Evolutionary conservation across 1,140 invertebrate genomes (phyloP).

Genomic region (Pollicipes pollicipes): DNA sequence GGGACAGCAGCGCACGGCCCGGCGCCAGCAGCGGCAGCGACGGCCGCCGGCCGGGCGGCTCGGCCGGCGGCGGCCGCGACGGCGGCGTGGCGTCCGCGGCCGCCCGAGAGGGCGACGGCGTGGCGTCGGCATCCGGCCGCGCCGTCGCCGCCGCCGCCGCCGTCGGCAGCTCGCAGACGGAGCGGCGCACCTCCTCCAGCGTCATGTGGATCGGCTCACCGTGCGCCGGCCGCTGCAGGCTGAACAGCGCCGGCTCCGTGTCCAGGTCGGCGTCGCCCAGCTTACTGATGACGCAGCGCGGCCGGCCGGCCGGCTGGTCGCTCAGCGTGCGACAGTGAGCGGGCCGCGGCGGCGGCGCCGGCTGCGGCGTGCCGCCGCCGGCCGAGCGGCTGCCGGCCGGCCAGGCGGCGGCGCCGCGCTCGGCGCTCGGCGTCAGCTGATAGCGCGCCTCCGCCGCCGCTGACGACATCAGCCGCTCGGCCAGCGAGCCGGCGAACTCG

Average conservation of each 20-base stretch:
- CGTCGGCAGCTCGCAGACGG: slow-evolving; percentile 32
- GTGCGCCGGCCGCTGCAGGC: not conserved
- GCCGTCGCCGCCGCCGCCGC: slow-evolving; percentile 6
- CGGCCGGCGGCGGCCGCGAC: slow-evolving; percentile 7
- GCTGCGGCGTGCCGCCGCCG: no score
- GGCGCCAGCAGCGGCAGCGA: not conserved
- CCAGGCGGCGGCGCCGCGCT: no score
- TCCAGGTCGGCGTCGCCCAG: not conserved
- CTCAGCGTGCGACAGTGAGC: not conserved
- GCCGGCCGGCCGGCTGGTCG: not conserved
- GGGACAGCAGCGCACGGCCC: slow-evolving; percentile 16
- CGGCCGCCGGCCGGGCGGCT: not conserved
- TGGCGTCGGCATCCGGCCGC: slow-evolving; percentile 11
- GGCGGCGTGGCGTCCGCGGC: no score
- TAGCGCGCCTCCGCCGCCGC: not conserved
- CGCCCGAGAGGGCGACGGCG: slow-evolving; percentile 3
- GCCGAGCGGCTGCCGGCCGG: no score
- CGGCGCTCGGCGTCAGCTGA: not conserved
- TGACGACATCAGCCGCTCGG: not conserved
- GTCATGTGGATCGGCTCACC: slow-evolving; percentile 65
- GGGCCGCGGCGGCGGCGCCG: no score
- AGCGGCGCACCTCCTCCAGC: slow-evolving; percentile 61
- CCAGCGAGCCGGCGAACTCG: not conserved
- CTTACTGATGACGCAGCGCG: not conserved
- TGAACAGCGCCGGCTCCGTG: not conserved